Conservation (phyloP, 2,113 vertebrate genomes). For the Corythornis cristatus region DNA sequence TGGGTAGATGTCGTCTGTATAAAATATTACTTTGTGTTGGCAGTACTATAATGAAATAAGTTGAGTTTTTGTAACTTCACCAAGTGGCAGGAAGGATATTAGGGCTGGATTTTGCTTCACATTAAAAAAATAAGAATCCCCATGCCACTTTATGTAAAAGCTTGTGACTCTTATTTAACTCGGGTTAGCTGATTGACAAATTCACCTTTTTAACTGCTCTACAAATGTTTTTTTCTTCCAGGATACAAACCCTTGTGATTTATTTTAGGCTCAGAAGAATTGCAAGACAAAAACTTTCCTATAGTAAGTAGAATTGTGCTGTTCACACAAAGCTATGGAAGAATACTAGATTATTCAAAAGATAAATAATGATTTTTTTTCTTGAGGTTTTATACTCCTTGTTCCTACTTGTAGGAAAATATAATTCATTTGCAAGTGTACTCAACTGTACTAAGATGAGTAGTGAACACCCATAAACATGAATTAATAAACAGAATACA, state of each 20-base stretch:
- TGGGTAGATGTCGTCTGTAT: not conserved
- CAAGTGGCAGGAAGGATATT: conserved; percentile 30
- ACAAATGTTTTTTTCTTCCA: not conserved
- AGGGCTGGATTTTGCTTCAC: conserved; percentile 10
- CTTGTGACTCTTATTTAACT: not conserved
- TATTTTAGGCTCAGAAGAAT: not conserved
- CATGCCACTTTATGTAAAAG: not conserved
- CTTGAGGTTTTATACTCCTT: not conserved
- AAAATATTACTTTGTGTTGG: conserved; percentile 54
- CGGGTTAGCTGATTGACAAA: not conserved
- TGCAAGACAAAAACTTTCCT: not conserved
- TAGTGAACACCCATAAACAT: not conserved
- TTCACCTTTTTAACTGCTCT: not conserved
- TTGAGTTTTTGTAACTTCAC: not conserved
- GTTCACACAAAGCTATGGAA: not conserved
- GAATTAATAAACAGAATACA: not conserved
- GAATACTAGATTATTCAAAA: not conserved
- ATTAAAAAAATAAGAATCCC: not conserved
- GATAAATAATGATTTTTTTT: not conserved
- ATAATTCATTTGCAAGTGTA: accelerated
- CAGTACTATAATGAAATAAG: not conserved
- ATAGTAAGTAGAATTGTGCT: not conserved
- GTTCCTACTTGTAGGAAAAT: not conserved
- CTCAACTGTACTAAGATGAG: not conserved
- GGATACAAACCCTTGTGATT: not conserved